Base-by-base conservation (phyloP, 2,113 vertebrate genomes). In the Eulemur rufifrons region DNA sequence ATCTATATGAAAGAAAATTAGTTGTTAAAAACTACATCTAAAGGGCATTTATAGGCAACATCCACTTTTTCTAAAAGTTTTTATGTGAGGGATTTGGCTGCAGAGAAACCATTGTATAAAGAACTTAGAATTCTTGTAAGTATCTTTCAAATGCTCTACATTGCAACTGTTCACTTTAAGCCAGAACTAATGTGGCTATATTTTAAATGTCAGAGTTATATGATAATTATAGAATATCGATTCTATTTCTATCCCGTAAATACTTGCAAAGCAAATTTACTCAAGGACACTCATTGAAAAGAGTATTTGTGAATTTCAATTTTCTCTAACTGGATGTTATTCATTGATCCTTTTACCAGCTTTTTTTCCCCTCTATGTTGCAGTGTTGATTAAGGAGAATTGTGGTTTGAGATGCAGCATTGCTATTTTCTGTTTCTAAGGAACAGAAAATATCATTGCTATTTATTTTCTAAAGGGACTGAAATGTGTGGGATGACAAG, bases 391-490 rank as follows among this genome's bases (percentile, higher is more conserved):
- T 89, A 95, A 93, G 94, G 86, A 68, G 34, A 96, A 89, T 39
- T 91, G 64, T 93, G 54, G 88, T 73, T 80, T 95, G 73, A 96
- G 29, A 91, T 64, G 42, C 37, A 88, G 56, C 13, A 69, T 50
- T 86, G 20, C 37, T 56, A 66, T 86, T 91, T 97, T 89, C 29
- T 81, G 8, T 90, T 92, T 81, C 47, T 69, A 74, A n/a, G n/a
- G 29, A 68, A 94, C 25, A 89, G 61, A 86, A 95, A 97, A 96
- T 94, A 89, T 77, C 76, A 89, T 78, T 81, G 27, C 25, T 68
- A 52, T 85, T 98, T 89, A 86, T 86, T 95, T 94, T 95, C 68
- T 80, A 83, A 96, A 93, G 39, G 32, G 13, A 74, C 10, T 80
- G 1, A 85, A 94, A 89, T 90, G 29, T 84, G 66, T 92, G 50